These are phyloP conservation scores for Baronia brevicornis DNA, from an alignment of 2,888 invertebrate genomes.

Conservation along the genomic window DNA sequence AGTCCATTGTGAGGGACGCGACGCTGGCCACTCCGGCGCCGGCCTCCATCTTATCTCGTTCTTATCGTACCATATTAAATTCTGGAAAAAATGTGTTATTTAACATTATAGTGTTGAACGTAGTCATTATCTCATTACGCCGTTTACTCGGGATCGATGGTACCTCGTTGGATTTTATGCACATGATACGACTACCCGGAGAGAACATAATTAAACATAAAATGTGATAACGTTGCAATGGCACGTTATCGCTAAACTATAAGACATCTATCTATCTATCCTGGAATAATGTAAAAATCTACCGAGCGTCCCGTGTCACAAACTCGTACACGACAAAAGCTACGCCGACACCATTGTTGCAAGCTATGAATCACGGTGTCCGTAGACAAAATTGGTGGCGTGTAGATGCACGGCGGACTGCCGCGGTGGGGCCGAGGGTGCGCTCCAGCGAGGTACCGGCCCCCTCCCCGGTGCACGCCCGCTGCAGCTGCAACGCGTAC, in stretches of 20 bases:
- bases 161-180: slow-evolving; percentile 13
- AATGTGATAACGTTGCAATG: slow-evolving; percentile 2
- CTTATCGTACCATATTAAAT: slow-evolving; percentile 34
- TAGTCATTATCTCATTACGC: not conserved
- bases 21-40: slow-evolving; percentile 58
- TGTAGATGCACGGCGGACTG: slow-evolving; percentile 11
- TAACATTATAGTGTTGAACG: not conserved
- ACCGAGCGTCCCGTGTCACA: no score
- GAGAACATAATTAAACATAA: not conserved
- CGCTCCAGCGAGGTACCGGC: slow-evolving; percentile 18
- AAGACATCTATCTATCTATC: no score
- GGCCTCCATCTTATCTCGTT: slow-evolving; percentile 61
- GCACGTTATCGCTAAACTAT: no score
- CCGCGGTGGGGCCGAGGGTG: slow-evolving; percentile 14
- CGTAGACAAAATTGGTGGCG: slow-evolving; percentile 12
- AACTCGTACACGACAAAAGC: no score
- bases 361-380: slow-evolving; percentile 2
- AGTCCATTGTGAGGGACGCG: slow-evolving; percentile 78
- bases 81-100: slow-evolving; percentile 8
- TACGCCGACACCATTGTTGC: no score
- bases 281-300: no score
- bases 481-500: slow-evolving; percentile 21
- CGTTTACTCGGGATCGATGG: slow-evolving; percentile 1
- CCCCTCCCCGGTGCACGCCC: slow-evolving; percentile 32
- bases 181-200: not conserved